Conservation (phyloP, 2,797 vertebrate species). For the Melanotaenia nigrans region DNA sequence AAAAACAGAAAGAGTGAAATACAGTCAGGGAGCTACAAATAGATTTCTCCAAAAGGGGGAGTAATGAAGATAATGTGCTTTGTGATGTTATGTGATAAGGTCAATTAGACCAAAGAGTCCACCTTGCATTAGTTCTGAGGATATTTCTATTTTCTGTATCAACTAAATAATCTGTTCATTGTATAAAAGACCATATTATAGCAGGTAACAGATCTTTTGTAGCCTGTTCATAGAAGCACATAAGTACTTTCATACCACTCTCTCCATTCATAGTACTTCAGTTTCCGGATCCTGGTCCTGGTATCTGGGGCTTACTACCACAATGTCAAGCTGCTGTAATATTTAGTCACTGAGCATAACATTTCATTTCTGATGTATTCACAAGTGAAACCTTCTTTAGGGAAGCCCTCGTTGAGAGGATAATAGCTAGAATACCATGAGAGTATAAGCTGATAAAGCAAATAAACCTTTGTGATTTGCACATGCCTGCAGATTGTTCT, state of each 20-base stretch:
- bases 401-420: background rate
- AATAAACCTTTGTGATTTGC: too few species aligned
- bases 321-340: background rate
- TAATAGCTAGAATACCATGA: background rate
- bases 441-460: too few species aligned
- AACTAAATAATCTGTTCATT: background rate
- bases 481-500: too few species aligned
- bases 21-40: background rate
- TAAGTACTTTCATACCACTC: slow-evolving; percentile 11
- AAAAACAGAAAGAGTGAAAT: background rate
- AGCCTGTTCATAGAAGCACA: slow-evolving; percentile 2
- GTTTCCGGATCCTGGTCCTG: background rate
- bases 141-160: background rate
- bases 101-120: background rate
- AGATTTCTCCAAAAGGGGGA: background rate
- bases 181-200: background rate
- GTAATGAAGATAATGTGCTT: background rate
- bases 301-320: background rate
- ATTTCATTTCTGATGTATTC: background rate
- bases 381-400: background rate
- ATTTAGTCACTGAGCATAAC: background rate
- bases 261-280: background rate
- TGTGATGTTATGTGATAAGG: background rate
- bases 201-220: background rate
- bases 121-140: background rate